Base-by-base conservation (phyloP, 2,113 vertebrate species). In the Alexandromys fortis region DNA sequence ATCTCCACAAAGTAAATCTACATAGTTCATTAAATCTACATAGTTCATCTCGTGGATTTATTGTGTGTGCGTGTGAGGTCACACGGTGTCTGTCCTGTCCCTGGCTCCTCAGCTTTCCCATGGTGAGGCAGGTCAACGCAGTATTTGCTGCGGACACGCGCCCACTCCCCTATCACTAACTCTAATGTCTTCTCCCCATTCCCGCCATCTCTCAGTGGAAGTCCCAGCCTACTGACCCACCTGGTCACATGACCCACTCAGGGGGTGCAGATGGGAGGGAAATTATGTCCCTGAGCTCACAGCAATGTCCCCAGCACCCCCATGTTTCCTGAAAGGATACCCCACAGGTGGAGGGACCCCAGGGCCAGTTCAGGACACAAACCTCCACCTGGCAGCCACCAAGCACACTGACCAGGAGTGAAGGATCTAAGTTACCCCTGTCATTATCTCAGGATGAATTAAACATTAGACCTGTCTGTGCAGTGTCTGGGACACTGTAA, bases 401-500 rank as follows among this genome's bases (percentile, higher is more conserved):
- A 14, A 82, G 79, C 3, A 82, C 6, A 13, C 35, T 38, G 22
- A 22, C 52, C 55, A 61, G 35, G 79, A 81, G 82, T 38, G 4
- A 38, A 42, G 63, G 26, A 42, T 33, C 63, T 38, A 67, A 63
- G 38, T 67, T 11, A 16, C 42, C 28, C 19, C 30, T 86, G 63
- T 98, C 98, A 98, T 98, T 98, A 98, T 96, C 95, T 81, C 1
- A 0, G 28, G 6, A 96, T 98, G 98, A 98, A 98, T 98, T 98
- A 98, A 98, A 98, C 98, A 98, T 98, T 28, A 92, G 19, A 92
- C 28, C 65, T 75, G 97, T 97, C 73, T 97, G 93, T 38, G 47
- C 13, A 0, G 70, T 33, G 28, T 95, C 85, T 88, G 95, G 96
- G 97, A 98, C 98, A 98, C 92, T 1, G 0, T 88, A 97, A 98